These are phyloP conservation scores for Aphaenogaster ashmeadi DNA, from an alignment of 1,140 invertebrate species.

Conservation along the genomic window DNA sequence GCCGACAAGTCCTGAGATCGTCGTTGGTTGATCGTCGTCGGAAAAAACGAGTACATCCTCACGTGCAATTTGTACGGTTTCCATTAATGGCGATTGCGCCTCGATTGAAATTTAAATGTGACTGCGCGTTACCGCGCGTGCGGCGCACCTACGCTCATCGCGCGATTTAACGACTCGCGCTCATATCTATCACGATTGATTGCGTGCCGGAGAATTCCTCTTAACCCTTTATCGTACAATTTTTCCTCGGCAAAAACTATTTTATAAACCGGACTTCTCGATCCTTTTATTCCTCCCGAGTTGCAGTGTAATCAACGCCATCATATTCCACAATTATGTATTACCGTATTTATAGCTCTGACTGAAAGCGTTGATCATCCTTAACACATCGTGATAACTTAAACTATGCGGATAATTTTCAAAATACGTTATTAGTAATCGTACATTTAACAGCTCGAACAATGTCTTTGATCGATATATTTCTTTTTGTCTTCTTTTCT, in stretches of 20 bases:
- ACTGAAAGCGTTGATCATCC: constrained; percentile 3
- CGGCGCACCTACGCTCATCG: constrained; percentile 37
- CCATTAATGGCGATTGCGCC: constrained; percentile 53
- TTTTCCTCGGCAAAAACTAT: neutral
- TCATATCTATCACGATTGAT: constrained; percentile 37
- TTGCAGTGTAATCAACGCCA: neutral
- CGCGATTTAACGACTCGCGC: constrained; percentile 28
- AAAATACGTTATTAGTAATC: neutral
- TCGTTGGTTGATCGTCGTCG: constrained; percentile 4
- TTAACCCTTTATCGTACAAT: neutral
- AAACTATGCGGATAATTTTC: neutral
- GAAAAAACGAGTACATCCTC: constrained; percentile 44
- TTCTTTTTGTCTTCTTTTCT: neutral
- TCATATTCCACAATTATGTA: constrained; percentile 23
- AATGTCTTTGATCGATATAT: neutral
- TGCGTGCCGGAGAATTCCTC: constrained; percentile 1
- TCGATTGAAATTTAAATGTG: constrained; percentile 56
- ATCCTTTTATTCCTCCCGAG: neutral
- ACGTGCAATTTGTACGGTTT: constrained; percentile 56
- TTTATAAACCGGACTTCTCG: neutral
- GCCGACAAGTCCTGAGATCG: constrained; percentile 24
- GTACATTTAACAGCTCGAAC: neutral
- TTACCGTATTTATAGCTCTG: constrained; percentile 38
- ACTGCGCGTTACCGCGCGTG: neutral
- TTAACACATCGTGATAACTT: neutral